These are phyloP conservation scores for Rhynchopsitta pachyrhyncha DNA, from an alignment of 2,113 vertebrate genomes.

Conservation along the genomic window DNA sequence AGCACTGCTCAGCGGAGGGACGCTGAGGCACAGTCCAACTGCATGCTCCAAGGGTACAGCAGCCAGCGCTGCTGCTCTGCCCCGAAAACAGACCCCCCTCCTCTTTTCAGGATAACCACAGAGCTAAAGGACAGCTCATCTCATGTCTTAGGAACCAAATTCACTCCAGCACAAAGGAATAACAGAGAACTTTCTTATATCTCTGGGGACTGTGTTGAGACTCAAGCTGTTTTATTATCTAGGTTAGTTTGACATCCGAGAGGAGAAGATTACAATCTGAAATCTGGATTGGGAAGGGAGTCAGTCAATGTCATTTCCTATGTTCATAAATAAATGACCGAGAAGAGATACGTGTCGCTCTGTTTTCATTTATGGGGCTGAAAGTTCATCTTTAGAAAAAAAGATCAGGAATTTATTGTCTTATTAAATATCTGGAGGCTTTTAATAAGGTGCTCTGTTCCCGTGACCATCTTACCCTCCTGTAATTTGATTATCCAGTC, in stretches of 20 bases:
- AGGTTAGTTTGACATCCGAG: constrained; percentile 33
- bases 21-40: background rate
- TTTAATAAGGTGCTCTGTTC: constrained; percentile 33
- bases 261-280: constrained; percentile 39
- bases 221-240: constrained; percentile 24
- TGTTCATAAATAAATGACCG: constrained; percentile 52
- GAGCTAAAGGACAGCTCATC: background rate
- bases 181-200: background rate
- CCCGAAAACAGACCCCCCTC: background rate
- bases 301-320: background rate
- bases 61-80: background rate
- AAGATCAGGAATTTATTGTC: constrained; percentile 32
- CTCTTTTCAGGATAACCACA: background rate
- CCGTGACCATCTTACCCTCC: background rate
- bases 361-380: background rate
- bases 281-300: background rate
- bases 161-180: background rate
- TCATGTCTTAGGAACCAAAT: background rate
- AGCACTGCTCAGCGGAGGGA: accelerated
- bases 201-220: background rate
- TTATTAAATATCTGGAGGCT: constrained; percentile 36
- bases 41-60: constrained; percentile 13
- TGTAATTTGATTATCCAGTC: constrained; percentile 41
- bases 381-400: constrained; percentile 5
- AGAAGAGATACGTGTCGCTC: background rate